Conservation (phyloP, 2,888 invertebrate genomes). For the Globia sparganii region DNA sequence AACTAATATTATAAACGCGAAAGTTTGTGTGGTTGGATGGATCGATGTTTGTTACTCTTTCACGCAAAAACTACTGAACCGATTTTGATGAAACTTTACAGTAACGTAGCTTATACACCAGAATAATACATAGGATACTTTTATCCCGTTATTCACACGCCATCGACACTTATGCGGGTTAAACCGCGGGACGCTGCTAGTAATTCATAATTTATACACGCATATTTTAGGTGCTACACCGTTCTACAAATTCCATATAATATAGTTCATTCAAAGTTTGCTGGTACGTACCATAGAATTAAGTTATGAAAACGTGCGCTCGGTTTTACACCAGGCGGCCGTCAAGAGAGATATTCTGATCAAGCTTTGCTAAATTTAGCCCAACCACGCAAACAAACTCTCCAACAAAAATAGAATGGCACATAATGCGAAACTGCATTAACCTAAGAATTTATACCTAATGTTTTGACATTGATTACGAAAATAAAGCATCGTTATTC, state of each 20-base stretch:
- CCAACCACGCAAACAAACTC: slow-evolving; percentile 85
- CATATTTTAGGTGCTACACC: not conserved
- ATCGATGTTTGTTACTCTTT: too few species aligned
- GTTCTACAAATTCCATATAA: slow-evolving; percentile 18
- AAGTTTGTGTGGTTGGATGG: too few species aligned
- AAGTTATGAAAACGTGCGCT: slow-evolving; percentile 71
- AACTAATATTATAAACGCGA: not conserved
- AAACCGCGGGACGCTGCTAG: too few species aligned
- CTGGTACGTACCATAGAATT: slow-evolving; percentile 36
- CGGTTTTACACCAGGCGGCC: slow-evolving; percentile 72
- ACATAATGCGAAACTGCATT: slow-evolving; percentile 77
- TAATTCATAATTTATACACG: not conserved
- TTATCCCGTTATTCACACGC: too few species aligned
- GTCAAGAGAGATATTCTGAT: slow-evolving; percentile 82
- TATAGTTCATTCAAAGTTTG: slow-evolving; percentile 12
- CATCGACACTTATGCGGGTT: too few species aligned
- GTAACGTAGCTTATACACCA: too few species aligned
- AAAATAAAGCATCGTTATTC: slow-evolving; percentile 53
- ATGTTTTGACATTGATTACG: slow-evolving; percentile 60
- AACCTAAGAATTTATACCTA: slow-evolving; percentile 62
- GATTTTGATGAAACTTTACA: too few species aligned
- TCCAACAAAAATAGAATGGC: slow-evolving; percentile 80
- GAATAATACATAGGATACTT: too few species aligned
- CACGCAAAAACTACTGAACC: too few species aligned
- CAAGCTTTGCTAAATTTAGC: slow-evolving; percentile 82